Evolutionary conservation across 2,888 invertebrate species (phyloP).

Genomic region (Lutraria lutraria): DNA sequence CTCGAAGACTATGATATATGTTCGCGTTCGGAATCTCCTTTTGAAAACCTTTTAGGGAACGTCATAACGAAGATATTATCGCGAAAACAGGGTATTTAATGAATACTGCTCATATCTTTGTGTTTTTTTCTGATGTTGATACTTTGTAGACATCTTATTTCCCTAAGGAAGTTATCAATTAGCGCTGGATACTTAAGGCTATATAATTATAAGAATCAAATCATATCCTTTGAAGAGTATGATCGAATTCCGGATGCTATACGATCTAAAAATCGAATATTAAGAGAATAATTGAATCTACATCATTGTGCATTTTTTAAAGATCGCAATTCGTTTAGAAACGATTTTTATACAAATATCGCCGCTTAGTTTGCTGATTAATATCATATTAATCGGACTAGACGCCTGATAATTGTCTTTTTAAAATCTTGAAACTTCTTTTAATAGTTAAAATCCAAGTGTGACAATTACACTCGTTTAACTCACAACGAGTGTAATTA

Average conservation of each 20-base stretch:
- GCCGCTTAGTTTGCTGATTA: too few species aligned
- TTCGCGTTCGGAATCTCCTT: background rate
- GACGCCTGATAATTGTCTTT: too few species aligned
- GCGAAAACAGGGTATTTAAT: background rate
- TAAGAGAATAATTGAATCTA: too few species aligned
- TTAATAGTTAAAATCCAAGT: too few species aligned
- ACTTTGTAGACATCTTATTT: background rate
- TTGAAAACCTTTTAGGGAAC: background rate
- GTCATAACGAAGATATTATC: background rate
- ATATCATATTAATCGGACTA: too few species aligned
- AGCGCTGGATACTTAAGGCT: background rate
- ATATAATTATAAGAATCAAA: slow-evolving; percentile 17
- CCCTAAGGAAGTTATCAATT: background rate
- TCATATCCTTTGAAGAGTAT: background rate
- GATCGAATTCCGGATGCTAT: background rate
- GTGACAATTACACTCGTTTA: too few species aligned
- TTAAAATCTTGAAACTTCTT: too few species aligned
- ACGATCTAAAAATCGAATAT: background rate
- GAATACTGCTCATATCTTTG: slow-evolving; percentile 6
- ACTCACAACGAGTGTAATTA: too few species aligned
- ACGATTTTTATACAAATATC: too few species aligned
- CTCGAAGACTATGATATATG: background rate
- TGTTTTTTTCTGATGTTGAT: background rate
- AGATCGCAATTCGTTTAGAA: too few species aligned
- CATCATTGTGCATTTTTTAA: too few species aligned